phyloP scores from a whole-genome alignment of 2,888 invertebrate genomes.

The Cephus pulcher region DNA sequence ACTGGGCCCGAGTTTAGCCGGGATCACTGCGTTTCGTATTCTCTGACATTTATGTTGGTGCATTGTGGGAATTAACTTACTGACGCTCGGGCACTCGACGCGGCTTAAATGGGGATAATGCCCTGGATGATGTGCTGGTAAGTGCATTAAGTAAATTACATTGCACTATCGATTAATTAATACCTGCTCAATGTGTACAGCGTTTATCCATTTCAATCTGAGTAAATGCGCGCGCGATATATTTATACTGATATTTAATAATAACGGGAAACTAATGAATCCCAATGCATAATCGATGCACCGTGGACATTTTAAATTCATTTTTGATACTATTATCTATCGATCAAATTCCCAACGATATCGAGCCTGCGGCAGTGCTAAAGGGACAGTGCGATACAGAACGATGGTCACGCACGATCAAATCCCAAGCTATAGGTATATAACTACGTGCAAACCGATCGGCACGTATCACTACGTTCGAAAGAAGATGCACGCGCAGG shows the following conservation, averaged over 20 bases:
- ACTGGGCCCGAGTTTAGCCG: not conserved
- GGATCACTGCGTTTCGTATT: not conserved
- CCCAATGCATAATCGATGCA: not conserved
- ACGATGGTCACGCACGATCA: not conserved
- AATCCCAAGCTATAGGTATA: not conserved
- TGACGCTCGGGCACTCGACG: not conserved
- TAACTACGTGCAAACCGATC: not conserved
- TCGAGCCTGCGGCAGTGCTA: not conserved
- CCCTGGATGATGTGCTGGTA: not conserved
- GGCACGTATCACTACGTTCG: not conserved
- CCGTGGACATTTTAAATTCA: not conserved
- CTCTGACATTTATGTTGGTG: not conserved
- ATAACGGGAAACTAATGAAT: not conserved
- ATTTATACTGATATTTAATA: not conserved
- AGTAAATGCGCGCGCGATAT: not conserved
- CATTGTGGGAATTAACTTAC: not conserved
- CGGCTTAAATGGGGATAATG: not conserved
- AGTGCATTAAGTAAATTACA: not conserved
- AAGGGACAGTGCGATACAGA: not conserved
- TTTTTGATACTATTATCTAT: not conserved
- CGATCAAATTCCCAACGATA: not conserved
- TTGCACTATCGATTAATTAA: not conserved
- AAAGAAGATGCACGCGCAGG: constrained; percentile 15
- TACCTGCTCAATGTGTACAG: not conserved
- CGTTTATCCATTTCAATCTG: not conserved